These are phyloP conservation scores for Psilopsiagon aymara DNA, from an alignment of 2,113 vertebrate species.

Conservation along the genomic window DNA sequence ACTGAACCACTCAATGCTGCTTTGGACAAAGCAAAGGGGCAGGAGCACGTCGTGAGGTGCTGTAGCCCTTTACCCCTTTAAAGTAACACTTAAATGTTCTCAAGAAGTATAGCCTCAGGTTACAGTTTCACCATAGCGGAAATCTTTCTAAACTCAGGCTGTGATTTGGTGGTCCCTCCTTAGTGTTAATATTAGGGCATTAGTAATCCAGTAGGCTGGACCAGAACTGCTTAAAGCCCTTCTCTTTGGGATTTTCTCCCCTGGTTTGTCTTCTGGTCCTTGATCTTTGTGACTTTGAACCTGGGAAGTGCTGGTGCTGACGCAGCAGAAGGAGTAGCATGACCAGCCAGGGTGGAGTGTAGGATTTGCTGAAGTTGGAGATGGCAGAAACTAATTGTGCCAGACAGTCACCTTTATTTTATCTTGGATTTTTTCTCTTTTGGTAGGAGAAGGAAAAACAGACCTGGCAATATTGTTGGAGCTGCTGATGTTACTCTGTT, in stretches of 20 bases:
- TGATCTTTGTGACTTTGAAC: not conserved
- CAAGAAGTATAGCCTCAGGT: not conserved
- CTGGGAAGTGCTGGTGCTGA: not conserved
- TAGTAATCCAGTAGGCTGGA: not conserved
- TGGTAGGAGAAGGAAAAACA: not conserved
- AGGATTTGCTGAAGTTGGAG: not conserved
- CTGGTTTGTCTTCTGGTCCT: not conserved
- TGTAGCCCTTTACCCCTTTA: not conserved
- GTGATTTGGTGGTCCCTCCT: not conserved
- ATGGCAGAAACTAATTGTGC: accelerated
- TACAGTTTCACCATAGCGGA: not conserved
- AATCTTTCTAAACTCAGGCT: not conserved
- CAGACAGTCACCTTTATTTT: not conserved
- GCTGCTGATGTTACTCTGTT: not conserved
- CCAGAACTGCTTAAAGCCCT: not conserved
- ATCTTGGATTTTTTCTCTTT: not conserved
- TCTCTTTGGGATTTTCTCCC: not conserved
- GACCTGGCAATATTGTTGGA: not conserved
- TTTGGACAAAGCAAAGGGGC: not conserved
- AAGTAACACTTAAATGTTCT: not conserved
- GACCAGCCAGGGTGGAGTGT: accelerated
- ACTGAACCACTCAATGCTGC: no score
- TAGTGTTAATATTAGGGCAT: accelerated
- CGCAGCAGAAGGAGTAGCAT: not conserved
- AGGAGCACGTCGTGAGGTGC: not conserved